Percentiles rank a stretch among this genome's conserved stretches.
Conservation (phyloP, 2,888 invertebrate species). For the Fragum whitleyi region DNA sequence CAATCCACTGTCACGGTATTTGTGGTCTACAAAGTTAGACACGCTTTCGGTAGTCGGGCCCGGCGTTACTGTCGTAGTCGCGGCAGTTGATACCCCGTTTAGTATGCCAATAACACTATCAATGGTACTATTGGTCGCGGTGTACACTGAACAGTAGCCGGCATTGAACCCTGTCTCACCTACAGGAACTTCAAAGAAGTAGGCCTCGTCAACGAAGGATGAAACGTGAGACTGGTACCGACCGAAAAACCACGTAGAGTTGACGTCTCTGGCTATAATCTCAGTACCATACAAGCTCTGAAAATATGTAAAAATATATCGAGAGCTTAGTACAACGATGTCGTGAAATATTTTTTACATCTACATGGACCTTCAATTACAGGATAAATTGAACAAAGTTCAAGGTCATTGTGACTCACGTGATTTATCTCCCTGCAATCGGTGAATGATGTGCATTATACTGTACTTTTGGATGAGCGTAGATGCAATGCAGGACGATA, state of each 20-base stretch:
- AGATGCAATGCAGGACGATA: too few relatives aligned
- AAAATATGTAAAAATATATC: too few relatives aligned
- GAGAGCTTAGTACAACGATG: not conserved
- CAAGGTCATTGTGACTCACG: too few relatives aligned
- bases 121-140: not conserved
- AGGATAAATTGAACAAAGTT: not conserved
- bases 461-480: too few relatives aligned
- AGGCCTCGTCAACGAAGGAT: not conserved
- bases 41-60: not conserved
- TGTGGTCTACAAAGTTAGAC: not conserved
- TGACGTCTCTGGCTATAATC: not conserved
- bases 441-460: too few relatives aligned
- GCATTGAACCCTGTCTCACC: not conserved
- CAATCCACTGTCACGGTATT: not conserved
- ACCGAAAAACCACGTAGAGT: not conserved
- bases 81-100: not conserved
- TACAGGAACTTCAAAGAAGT: not conserved
- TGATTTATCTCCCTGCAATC: too few relatives aligned
- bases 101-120: not conserved
- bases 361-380: not conserved
- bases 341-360: not conserved
- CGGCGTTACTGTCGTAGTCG: not conserved
- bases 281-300: not conserved
- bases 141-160: conserved; percentile 1
- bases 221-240: not conserved